Conservation (phyloP, 92 coral and sea anemone species). For the Metridium senile region DNA sequence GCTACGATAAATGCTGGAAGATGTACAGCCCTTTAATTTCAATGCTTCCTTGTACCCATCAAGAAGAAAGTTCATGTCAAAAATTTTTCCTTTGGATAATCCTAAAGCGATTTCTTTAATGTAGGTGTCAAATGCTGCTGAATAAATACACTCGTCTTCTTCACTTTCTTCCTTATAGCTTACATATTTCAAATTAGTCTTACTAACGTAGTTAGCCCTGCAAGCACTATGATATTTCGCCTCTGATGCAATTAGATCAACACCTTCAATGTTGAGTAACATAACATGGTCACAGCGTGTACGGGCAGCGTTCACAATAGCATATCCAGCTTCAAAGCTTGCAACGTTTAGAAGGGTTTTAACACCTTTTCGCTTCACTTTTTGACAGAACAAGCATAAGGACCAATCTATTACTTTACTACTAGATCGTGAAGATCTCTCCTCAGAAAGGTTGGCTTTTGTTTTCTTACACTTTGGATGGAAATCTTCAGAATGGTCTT, state of each 20-base stretch:
- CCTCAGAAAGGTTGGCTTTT: too few species aligned
- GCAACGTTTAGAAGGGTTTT: conserved; percentile 26
- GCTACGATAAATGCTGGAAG: conserved; percentile 14
- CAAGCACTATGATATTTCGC: conserved; percentile 46
- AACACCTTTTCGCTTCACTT: conserved; percentile 28
- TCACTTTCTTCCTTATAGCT: conserved; percentile 14
- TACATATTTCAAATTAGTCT: conserved; percentile 39
- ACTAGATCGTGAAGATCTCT: too few species aligned
- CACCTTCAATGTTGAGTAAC: conserved; percentile 35
- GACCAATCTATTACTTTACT: conserved; percentile 27
- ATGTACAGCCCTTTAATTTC: conserved; percentile 9
- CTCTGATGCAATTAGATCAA: conserved; percentile 46
- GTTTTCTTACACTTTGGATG: too few species aligned
- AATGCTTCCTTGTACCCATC: conserved; percentile 20
- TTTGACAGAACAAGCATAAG: conserved; percentile 38
- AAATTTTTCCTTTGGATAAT: conserved; percentile 38
- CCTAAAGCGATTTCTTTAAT: conserved; percentile 26
- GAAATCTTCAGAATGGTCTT: too few species aligned
- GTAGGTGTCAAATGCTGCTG: conserved; percentile 24
- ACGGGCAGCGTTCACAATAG: conserved; percentile 17
- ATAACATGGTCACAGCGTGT: conserved; percentile 26
- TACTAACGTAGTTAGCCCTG: conserved; percentile 45
- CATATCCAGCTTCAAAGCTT: conserved; percentile 30
- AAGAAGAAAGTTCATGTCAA: conserved; percentile 34
- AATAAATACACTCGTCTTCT: conserved; percentile 24